A percentile compares a stretch with the other conserved stretches of the same genome.
Evolutionary conservation across 2,888 invertebrate genomes (phyloP).

Genomic region (Azorinus chamasolen): DNA sequence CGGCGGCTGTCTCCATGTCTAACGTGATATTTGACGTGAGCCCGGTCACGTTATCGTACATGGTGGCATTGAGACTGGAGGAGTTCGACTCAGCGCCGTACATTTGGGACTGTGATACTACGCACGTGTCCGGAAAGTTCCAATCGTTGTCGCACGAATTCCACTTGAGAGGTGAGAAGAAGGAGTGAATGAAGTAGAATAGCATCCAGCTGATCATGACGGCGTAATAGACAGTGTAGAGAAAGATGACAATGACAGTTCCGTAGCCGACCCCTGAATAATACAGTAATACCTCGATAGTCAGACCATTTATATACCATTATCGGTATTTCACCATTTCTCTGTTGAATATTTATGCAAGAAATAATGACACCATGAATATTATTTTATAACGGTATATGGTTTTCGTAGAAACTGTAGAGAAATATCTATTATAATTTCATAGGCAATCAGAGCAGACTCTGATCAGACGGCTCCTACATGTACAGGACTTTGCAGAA

Average conservation of each 20-base stretch:
- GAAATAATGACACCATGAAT: too few species aligned
- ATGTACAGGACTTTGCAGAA: too few species aligned
- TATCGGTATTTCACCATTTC: too few species aligned
- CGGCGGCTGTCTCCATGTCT: constrained; percentile 31
- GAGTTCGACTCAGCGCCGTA: not conserved
- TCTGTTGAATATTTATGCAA: too few species aligned
- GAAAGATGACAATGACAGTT: constrained; percentile 41
- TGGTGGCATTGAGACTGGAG: constrained; percentile 6
- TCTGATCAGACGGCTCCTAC: too few species aligned
- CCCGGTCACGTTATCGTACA: constrained; percentile 4
- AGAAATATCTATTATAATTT: too few species aligned
- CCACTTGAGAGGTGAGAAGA: constrained; percentile 67
- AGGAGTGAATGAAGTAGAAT: constrained; percentile 83
- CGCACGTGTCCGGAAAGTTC: constrained; percentile 48
- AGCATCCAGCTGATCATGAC: constrained; percentile 87
- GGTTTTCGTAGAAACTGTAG: too few species aligned
- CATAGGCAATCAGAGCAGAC: too few species aligned
- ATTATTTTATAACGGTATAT: too few species aligned
- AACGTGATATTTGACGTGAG: constrained; percentile 29
- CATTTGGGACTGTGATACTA: not conserved
- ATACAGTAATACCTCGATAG: too few species aligned
- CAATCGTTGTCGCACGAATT: constrained; percentile 55
- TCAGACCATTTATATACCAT: too few species aligned
- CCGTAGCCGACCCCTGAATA: constrained; percentile 56
- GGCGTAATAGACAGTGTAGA: constrained; percentile 87